phyloP scores from a whole-genome alignment of 1,140 invertebrate genomes.

The Neodiprion lecontei region DNA sequence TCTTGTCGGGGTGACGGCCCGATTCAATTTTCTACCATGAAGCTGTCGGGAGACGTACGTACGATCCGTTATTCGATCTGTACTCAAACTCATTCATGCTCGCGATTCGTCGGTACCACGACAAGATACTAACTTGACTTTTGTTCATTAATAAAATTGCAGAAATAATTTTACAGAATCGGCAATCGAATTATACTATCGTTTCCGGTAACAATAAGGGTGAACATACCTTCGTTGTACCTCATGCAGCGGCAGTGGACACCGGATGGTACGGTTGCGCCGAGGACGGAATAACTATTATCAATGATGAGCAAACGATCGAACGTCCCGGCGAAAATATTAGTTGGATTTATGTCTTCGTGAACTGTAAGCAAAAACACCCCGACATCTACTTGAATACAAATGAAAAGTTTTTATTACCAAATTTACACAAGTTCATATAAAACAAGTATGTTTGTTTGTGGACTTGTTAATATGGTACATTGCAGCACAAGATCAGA shows the following conservation, averaged over 20 bases:
- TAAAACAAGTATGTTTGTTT: too few relatives aligned
- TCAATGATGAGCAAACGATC: constrained; percentile 41
- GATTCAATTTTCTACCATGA: constrained; percentile 38
- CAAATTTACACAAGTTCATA: too few relatives aligned
- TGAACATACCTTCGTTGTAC: constrained; percentile 30
- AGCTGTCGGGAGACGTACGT: constrained; percentile 14
- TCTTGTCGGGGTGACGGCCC: constrained; percentile 25
- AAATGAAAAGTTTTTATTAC: too few relatives aligned
- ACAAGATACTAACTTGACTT: not conserved
- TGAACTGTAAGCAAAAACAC: constrained; percentile 64
- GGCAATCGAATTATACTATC: not conserved
- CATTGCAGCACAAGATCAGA: too few relatives aligned
- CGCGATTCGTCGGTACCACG: not conserved
- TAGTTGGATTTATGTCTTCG: constrained; percentile 69
- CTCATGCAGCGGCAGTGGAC: constrained; percentile 44
- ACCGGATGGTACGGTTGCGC: constrained; percentile 70
- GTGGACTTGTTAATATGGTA: too few relatives aligned
- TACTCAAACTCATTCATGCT: constrained; percentile 10
- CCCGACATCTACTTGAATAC: too few relatives aligned
- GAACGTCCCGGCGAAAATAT: constrained; percentile 37
- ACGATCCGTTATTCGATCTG: not conserved
- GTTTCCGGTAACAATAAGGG: not conserved
- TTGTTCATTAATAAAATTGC: not conserved
- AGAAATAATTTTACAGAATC: not conserved
- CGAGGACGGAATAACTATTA: constrained; percentile 50